Base-by-base conservation (phyloP, 2,888 invertebrate species). In the Heliconius cydno region DNA sequence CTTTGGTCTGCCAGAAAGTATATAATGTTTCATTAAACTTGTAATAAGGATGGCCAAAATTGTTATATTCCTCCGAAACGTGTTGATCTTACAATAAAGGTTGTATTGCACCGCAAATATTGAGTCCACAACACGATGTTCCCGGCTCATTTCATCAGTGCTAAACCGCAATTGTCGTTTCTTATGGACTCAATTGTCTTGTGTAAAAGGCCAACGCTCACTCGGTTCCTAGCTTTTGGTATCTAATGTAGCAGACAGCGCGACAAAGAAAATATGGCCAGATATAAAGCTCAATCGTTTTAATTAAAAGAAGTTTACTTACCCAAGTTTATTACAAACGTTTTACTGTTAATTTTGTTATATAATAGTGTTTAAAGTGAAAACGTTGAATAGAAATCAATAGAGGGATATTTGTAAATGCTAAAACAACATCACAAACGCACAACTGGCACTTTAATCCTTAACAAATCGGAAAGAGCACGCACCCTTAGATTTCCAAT, bases 31-130 rank as follows among this genome's bases (percentile, higher is more conserved):
- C 66, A 80, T 81, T 81, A 81, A 82, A 82, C 71, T 78, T 78
- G 73, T 78, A 78, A 79, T 76, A 76, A 52, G 67, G 74, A 71
- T 79, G 71, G 76, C 80, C 66, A 76, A 81, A 81, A 79, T 79
- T 82, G 86, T 88, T 88, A 88, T 87, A 87, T 90, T 88, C 85
- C 86, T 86, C 85, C 87, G 86, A 86, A 88, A 86, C 87, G 86
- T 90, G 91, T 90, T 90, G 91, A 90, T 91, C 90, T 90, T 86
- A 90, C 90, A 92, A 92, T 92, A 93, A 93, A 94, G 90, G 89
- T 88, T 89, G 90, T 92, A 92, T 92, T 91, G 91, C 92, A 90
- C 88, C 87, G 89, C 92, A 93, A 93, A 93, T 92, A 93, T 94
- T 91, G 90, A 90, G 91, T 87, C 87, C 87, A 88, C 88, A 78